Evolutionary conservation across 2,113 vertebrate species (phyloP).

Genomic region (Hippoglossus stenolepis): DNA sequence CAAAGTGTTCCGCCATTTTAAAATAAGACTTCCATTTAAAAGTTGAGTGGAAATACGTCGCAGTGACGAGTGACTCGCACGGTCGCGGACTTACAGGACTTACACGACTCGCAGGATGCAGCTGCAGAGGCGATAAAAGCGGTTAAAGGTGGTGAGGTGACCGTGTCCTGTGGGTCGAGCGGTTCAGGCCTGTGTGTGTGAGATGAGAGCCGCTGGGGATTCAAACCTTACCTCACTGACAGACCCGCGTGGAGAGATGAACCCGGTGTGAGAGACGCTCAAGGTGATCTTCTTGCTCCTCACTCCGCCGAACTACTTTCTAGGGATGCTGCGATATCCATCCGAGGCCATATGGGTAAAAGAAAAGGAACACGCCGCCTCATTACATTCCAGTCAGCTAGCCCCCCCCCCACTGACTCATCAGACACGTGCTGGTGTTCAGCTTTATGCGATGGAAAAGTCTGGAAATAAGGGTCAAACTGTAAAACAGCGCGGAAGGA

Average conservation of each 20-base stretch:
- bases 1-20: background rate
- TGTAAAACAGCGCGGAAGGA: conserved; percentile 48
- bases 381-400: background rate
- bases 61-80: background rate
- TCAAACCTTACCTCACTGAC: background rate
- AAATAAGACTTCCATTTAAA: background rate
- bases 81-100: conserved; percentile 15
- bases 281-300: conserved; percentile 76
- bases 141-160: background rate
- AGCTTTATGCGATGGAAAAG: background rate
- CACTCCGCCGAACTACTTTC: conserved; percentile 77
- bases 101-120: conserved; percentile 6
- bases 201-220: background rate
- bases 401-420: background rate
- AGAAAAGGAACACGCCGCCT: conserved; percentile 77
- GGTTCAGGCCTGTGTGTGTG: background rate
- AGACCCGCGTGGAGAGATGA: background rate
- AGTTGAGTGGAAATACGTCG: background rate
- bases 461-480: background rate
- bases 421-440: background rate
- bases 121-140: background rate
- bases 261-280: conserved; percentile 49
- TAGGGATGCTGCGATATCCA: conserved; percentile 68
- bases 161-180: background rate
- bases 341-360: conserved; percentile 62